These are phyloP conservation scores for Hypercompe scribonia DNA, from an alignment of 2,888 invertebrate species.

Conservation along the genomic window DNA sequence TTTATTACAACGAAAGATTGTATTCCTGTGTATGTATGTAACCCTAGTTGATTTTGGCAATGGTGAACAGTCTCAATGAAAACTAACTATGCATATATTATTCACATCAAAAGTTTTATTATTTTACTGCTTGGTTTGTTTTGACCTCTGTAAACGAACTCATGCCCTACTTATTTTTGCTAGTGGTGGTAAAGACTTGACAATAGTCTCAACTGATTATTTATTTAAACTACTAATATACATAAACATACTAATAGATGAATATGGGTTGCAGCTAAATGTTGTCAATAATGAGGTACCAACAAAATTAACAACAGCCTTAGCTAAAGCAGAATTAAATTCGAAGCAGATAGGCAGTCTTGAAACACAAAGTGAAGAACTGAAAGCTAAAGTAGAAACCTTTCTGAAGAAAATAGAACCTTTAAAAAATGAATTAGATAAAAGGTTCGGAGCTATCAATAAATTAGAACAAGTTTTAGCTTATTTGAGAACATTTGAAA, in stretches of 20 bases:
- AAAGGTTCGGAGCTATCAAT: slow-evolving; percentile 76
- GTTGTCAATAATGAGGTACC: slow-evolving; percentile 88
- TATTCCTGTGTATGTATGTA: no score
- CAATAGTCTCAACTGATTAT: background rate
- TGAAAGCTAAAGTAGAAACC: slow-evolving; percentile 72
- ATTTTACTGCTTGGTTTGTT: no score
- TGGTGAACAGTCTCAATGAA: no score
- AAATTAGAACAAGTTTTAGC: slow-evolving; percentile 87
- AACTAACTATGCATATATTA: no score
- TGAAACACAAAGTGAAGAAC: slow-evolving; percentile 78
- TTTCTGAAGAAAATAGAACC: slow-evolving; percentile 75
- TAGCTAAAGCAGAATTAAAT: slow-evolving; percentile 88
- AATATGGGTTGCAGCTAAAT: no score
- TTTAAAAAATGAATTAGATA: slow-evolving; percentile 78
- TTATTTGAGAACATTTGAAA: slow-evolving; percentile 90
- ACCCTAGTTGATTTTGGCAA: no score
- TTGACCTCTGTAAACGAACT: no score
- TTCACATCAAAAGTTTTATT: no score
- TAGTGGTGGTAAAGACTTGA: background rate
- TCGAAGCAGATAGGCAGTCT: slow-evolving; percentile 81
- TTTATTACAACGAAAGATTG: no score
- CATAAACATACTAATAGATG: no score
- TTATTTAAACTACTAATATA: background rate
- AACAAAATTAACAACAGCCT: slow-evolving; percentile 87
- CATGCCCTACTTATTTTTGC: no score